Evolutionary conservation across 2,888 invertebrate species (phyloP).

Genomic region (Clistopyga incitator): DNA sequence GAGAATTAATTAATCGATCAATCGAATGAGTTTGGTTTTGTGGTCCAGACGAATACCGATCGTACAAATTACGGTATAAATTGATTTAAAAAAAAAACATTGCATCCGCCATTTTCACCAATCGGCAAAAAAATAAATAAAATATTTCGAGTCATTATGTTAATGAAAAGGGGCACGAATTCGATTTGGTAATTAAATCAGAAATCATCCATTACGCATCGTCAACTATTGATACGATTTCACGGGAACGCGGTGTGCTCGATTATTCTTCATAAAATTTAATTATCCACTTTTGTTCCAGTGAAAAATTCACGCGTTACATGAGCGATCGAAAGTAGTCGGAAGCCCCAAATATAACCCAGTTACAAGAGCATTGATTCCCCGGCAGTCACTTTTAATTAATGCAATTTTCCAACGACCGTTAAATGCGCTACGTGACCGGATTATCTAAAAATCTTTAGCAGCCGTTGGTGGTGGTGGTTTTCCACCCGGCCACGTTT

Average conservation of each 20-base stretch:
- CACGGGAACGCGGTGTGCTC: not conserved
- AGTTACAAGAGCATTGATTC: slow-evolving; percentile 72
- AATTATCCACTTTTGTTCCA: slow-evolving; percentile 32
- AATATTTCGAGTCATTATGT: not conserved
- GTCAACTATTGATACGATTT: slow-evolving; percentile 12
- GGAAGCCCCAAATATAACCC: slow-evolving; percentile 70
- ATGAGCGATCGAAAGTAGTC: slow-evolving; percentile 43
- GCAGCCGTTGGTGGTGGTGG: slow-evolving; percentile 23
- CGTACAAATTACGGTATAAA: not conserved
- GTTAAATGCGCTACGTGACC: slow-evolving; percentile 71
- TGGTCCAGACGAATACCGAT: slow-evolving; percentile 30
- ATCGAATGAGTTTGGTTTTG: slow-evolving; percentile 63
- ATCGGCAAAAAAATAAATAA: slow-evolving; percentile 23
- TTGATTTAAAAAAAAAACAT: slow-evolving; percentile 1
- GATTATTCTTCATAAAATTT: slow-evolving; percentile 45
- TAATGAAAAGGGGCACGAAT: not conserved
- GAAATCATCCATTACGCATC: slow-evolving; percentile 18
- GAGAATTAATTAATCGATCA: slow-evolving; percentile 71
- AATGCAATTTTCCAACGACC: slow-evolving; percentile 74
- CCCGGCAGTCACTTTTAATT: slow-evolving; percentile 73
- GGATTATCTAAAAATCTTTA: slow-evolving; percentile 70
- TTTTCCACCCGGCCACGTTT: slow-evolving; percentile 38
- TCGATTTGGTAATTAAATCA: slow-evolving; percentile 37
- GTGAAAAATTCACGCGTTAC: slow-evolving; percentile 13
- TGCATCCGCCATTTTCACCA: slow-evolving; percentile 3